These are phyloP conservation scores for Fringilla coelebs DNA, from an alignment of 2,797 vertebrate species.

Conservation along the genomic window DNA sequence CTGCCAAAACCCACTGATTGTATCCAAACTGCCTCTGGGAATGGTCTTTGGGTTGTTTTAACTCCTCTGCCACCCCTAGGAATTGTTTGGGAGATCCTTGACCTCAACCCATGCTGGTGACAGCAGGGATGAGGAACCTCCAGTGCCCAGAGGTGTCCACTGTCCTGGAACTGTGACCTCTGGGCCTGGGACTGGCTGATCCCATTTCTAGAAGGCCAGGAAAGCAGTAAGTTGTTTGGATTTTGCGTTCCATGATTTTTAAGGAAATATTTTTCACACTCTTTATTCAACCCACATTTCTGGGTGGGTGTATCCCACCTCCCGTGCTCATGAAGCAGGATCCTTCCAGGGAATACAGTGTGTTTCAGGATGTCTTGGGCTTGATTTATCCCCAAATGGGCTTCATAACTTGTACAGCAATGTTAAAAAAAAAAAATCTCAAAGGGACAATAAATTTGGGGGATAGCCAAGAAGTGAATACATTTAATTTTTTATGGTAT, in stretches of 20 bases:
- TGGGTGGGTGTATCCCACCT: not conserved
- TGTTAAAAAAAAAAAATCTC: not conserved
- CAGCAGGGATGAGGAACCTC: not conserved
- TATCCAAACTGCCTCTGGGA: not conserved
- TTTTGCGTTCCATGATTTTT: not conserved
- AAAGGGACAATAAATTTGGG: not conserved
- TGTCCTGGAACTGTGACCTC: not conserved
- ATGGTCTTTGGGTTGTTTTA: not conserved
- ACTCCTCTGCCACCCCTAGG: not conserved
- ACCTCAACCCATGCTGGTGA: not conserved
- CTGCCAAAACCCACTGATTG: not conserved
- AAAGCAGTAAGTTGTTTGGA: not conserved
- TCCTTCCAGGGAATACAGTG: not conserved
- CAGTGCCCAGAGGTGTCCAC: not conserved
- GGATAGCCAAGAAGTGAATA: not conserved
- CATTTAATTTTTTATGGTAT: not conserved
- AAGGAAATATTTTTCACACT: not conserved
- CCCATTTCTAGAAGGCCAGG: not conserved
- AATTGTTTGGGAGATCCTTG: not conserved
- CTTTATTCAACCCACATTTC: not conserved
- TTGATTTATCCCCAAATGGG: not conserved
- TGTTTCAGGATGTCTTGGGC: not conserved
- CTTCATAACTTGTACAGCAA: not conserved
- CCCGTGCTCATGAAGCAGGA: fast-evolving
- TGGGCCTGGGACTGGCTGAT: not conserved